Evolutionary conservation across 2,113 vertebrate genomes (phyloP), one percentile per base, ranked within the genome.

Genomic region (Rhegmatorhina hoffmannsi): DNA sequence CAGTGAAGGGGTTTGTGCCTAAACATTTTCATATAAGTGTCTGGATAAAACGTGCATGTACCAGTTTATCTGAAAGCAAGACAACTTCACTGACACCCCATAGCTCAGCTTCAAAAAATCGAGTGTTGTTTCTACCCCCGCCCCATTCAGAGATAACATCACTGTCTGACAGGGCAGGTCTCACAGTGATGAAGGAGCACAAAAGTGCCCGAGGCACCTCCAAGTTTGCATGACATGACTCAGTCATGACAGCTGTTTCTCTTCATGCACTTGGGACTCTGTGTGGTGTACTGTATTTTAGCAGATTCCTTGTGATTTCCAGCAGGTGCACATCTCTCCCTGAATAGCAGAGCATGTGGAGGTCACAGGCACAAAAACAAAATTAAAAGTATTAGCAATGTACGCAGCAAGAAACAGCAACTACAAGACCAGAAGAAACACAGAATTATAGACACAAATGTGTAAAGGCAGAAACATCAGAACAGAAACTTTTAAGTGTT

Each of bases 1-100:
- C 11, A 58, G 34, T 0, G 0, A 58, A 4, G 8, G 4, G 52
- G 12, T 2, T 24, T 63, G 58, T 31, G 50, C 13, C 23, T 50
- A 52, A 76, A 23, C 9, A 43, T 29, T 60, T 46, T 76, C 18
- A 73, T 0, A 4, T 10, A 66, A 7, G 11, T 38, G 43, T 49
- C 21, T 55, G 15, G 13, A 36, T 34, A 59, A 59, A 59, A 59
- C 2, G 18, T 18, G 43, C 3, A 23, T 2, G 7, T 3, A 78
- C 4, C 4, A n/a, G 13, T 87, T 53, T 38, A 64, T 50, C 33
- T 75, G 31, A 93, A 78, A 77, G 43, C 14, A 87, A 53, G 36
- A 74, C 5, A 20, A 64, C 20, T 83, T 63, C 26, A 28, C 24
- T 53, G n/a, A 62, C 13, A 38, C 23, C 36, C 10, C 0, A 0